Evolutionary conservation across 1,140 invertebrate genomes (phyloP).

Genomic region (Teleogryllus occipitalis): DNA sequence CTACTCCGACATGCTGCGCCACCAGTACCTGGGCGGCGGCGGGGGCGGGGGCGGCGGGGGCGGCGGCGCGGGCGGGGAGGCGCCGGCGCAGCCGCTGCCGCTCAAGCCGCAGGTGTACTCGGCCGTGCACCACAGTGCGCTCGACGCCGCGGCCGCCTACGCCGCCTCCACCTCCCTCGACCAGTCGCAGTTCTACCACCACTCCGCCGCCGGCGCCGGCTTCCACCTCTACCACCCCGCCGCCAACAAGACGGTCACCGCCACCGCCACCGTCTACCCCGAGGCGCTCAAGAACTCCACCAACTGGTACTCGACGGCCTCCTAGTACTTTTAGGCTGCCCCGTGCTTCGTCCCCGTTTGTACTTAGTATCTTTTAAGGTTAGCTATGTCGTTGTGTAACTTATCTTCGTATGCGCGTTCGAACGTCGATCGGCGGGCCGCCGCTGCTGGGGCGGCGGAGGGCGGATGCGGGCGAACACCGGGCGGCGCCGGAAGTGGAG

Average conservation of each 20-base stretch:
- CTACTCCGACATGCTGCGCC: constrained; percentile 42
- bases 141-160: constrained; percentile 48
- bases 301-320: constrained; percentile 69
- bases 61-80: constrained; percentile 31
- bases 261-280: constrained; percentile 38
- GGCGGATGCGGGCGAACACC: background rate
- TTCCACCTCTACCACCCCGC: constrained; percentile 83
- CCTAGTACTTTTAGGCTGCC: constrained; percentile 44
- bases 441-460: background rate
- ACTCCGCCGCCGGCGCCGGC: constrained; percentile 58
- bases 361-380: background rate
- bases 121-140: constrained; percentile 46
- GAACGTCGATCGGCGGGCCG: background rate
- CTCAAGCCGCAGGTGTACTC: constrained; percentile 86
- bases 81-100: constrained; percentile 63
- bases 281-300: constrained; percentile 43
- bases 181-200: constrained; percentile 78
- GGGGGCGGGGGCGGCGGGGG: constrained; percentile 25
- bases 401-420: too few relatives aligned
- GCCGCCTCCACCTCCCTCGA: constrained; percentile 47
- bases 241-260: constrained; percentile 49
- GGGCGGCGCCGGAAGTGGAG: background rate
- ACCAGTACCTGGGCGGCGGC: constrained; percentile 39
- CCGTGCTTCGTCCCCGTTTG: background rate
- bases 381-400: too few relatives aligned